Evolutionary conservation across 1,140 invertebrate species (phyloP).

Genomic region (Myzus persicae): DNA sequence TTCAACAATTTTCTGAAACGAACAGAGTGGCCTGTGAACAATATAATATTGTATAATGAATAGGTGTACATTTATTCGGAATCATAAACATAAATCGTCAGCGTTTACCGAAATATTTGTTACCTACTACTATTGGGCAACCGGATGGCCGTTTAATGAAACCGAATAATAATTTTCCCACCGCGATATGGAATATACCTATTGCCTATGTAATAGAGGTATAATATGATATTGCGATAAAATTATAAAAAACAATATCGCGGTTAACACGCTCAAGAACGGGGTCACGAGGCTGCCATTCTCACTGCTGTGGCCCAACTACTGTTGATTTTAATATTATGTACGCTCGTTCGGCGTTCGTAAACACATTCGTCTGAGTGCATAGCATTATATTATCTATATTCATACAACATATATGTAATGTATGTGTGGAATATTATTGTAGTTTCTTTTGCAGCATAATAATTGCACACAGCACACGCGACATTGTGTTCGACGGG

Average conservation of each 20-base stretch:
- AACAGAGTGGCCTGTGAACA: background rate
- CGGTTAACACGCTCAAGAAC: background rate
- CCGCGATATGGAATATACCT: background rate
- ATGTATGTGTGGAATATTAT: background rate
- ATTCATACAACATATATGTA: background rate
- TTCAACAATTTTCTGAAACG: background rate
- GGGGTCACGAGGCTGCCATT: constrained; percentile 40
- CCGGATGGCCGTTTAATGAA: constrained; percentile 27
- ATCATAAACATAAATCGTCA: background rate
- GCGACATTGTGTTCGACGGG: constrained; percentile 8
- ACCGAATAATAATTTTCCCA: constrained; percentile 31
- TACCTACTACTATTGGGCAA: constrained; percentile 1
- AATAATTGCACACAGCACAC: background rate
- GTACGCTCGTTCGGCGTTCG: background rate
- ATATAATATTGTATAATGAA: background rate
- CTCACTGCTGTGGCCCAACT: background rate
- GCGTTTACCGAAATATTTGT: background rate
- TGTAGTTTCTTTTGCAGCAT: background rate
- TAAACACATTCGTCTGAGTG: background rate
- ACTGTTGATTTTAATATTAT: background rate
- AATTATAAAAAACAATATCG: constrained; percentile 21
- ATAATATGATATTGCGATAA: background rate
- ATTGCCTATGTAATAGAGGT: background rate
- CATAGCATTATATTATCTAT: background rate
- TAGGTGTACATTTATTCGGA: background rate